Percentiles rank a stretch among this genome's conserved stretches.
Conservation (phyloP, 2,113 vertebrate genomes). For the Oenanthe oenanthe region DNA sequence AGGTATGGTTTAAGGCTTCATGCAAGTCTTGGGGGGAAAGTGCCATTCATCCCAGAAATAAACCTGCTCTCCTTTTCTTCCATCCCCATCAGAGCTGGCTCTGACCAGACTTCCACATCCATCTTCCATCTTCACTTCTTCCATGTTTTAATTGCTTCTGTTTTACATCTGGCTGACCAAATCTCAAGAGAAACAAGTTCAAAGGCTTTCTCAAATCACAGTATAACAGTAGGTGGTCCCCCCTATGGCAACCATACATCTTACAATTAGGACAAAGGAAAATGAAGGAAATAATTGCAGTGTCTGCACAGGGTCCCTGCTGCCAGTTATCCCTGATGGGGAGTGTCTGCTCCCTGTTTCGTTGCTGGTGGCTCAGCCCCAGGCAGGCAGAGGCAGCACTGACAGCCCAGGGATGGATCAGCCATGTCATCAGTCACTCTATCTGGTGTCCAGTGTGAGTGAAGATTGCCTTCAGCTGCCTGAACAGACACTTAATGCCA, state of each 20-base stretch:
- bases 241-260: neutral
- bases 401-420: neutral
- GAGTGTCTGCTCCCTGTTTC: neutral
- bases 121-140: neutral
- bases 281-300: conserved; percentile 9
- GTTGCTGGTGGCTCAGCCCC: neutral
- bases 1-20: neutral
- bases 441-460: neutral
- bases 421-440: neutral
- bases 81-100: neutral
- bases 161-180: conserved; percentile 31
- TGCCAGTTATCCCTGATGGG: neutral
- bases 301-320: neutral
- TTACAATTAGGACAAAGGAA: neutral
- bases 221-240: neutral
- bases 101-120: neutral
- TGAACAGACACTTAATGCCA: neutral
- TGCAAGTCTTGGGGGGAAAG: neutral
- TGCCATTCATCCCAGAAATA: neutral
- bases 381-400: neutral
- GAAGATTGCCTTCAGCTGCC: neutral
- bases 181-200: neutral
- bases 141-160: neutral
- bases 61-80: neutral
- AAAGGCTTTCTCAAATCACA: neutral